Evolutionary conservation across 2,113 vertebrate genomes (phyloP).

Genomic region (Coptodon bakossiorum): DNA sequence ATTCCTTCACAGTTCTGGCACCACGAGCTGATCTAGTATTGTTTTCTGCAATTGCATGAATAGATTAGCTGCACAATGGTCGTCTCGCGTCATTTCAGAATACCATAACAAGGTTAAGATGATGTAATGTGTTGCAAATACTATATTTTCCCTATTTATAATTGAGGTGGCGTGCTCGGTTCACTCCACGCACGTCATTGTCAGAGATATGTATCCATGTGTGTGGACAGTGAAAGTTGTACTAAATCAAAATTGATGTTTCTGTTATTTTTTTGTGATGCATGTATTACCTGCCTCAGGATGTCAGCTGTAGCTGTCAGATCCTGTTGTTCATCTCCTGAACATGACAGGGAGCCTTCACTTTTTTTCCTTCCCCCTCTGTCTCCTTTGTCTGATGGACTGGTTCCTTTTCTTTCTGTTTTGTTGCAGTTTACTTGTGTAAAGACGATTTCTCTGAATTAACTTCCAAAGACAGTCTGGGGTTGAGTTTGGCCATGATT

Average conservation of each 20-base stretch:
- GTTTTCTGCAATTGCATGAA: neutral
- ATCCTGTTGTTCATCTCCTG: neutral
- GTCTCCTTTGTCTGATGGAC: neutral
- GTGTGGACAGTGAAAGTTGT: neutral
- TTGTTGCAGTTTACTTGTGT: neutral
- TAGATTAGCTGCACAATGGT: neutral
- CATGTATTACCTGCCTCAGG: neutral
- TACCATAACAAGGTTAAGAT: neutral
- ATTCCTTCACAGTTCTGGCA: neutral
- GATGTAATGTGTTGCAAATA: neutral
- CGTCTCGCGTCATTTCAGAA: neutral
- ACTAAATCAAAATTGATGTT: neutral
- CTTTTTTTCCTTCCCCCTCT: rapidly evolving
- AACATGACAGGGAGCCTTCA: neutral
- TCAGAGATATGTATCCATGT: neutral
- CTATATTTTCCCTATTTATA: neutral
- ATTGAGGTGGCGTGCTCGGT: neutral
- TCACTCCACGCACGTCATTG: neutral
- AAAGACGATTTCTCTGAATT: neutral
- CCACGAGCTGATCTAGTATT: neutral
- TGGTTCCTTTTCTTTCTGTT: neutral
- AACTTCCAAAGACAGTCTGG: neutral
- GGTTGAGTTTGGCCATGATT: neutral
- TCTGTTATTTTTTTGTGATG: neutral
- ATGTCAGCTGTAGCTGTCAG: neutral